Evolutionary conservation across 2,113 vertebrate genomes (phyloP).

Genomic region (Oplegnathus fasciatus): DNA sequence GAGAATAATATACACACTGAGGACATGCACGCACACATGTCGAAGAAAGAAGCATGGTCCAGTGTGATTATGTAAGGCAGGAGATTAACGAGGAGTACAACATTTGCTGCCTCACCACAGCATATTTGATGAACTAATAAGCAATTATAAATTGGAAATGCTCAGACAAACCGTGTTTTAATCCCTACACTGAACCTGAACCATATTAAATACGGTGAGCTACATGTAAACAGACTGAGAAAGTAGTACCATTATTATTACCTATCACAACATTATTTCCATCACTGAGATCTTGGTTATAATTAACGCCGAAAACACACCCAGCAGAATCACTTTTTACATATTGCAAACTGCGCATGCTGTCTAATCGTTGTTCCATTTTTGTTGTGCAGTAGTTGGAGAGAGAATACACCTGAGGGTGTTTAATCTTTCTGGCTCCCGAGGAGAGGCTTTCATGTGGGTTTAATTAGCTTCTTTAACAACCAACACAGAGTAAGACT

Average conservation of each 20-base stretch:
- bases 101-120: neutral
- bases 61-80: neutral
- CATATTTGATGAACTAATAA: slow-evolving; percentile 10
- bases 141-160: neutral
- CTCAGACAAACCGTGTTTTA: slow-evolving; percentile 24
- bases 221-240: slow-evolving; percentile 6
- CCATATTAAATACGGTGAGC: neutral
- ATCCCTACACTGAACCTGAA: slow-evolving; percentile 1
- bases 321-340: slow-evolving; percentile 22
- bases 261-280: slow-evolving; percentile 25
- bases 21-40: neutral
- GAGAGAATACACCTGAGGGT: slow-evolving; percentile 62
- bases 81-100: neutral
- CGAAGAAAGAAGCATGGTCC: neutral
- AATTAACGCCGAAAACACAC: slow-evolving; percentile 35
- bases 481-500: slow-evolving; percentile 65
- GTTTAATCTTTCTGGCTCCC: slow-evolving; percentile 69
- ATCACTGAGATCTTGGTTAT: slow-evolving; percentile 40
- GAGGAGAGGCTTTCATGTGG: slow-evolving; percentile 73
- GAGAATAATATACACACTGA: neutral
- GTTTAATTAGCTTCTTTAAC: slow-evolving; percentile 82
- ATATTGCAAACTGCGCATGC: slow-evolving; percentile 23
- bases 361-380: slow-evolving; percentile 53
- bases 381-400: slow-evolving; percentile 38
- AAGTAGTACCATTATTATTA: slow-evolving; percentile 7